These are phyloP conservation scores for Pardalotus punctatus DNA, from an alignment of 2,113 vertebrate genomes.

Conservation along the genomic window DNA sequence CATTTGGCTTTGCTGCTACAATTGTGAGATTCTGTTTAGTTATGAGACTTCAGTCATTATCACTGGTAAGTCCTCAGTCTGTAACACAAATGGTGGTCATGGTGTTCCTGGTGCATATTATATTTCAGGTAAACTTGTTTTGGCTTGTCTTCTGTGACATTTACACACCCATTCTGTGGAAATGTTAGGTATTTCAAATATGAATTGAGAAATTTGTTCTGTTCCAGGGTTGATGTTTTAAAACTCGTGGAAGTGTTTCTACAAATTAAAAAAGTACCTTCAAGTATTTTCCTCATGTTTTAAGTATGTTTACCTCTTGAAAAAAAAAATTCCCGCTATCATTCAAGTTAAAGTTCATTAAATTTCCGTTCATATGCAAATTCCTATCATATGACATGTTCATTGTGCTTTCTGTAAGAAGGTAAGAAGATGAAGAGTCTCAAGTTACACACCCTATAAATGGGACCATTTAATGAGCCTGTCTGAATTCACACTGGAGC, in stretches of 20 bases:
- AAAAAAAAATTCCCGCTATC: background rate
- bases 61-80: background rate
- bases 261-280: background rate
- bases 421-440: background rate
- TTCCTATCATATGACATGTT: background rate
- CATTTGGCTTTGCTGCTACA: background rate
- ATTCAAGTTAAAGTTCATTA: background rate
- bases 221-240: background rate
- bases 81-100: background rate
- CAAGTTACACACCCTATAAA: constrained; percentile 30
- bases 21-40: background rate
- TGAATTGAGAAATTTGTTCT: constrained; percentile 12
- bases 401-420: background rate
- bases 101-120: background rate
- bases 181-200: background rate
- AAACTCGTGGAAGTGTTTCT: background rate
- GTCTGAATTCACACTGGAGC: background rate
- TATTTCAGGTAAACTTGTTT: background rate
- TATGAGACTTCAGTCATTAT: background rate
- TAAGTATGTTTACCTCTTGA: background rate
- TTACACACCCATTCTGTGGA: background rate
- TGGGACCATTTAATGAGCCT: background rate
- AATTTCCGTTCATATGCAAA: background rate
- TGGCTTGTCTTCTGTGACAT: background rate
- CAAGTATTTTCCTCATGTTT: background rate